These are phyloP conservation scores for Tribolium castaneum DNA, from an alignment of 1,140 invertebrate genomes.

Conservation along the genomic window DNA sequence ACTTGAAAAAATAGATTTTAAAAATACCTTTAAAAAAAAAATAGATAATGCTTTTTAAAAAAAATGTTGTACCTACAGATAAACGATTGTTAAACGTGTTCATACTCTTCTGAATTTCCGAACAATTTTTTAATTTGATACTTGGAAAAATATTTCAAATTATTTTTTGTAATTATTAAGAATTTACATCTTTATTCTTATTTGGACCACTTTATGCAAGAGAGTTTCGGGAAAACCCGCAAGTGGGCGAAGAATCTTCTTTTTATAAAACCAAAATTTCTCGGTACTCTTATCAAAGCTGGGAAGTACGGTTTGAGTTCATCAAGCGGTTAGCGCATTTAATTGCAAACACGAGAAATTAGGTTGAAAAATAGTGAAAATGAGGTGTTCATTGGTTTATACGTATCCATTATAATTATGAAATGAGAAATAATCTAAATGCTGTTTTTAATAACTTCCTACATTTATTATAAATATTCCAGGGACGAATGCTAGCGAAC, in stretches of 20 bases:
- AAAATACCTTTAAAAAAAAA: too few species aligned
- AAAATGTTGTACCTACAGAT: too few species aligned
- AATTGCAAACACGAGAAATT: not conserved
- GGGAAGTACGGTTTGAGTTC: not conserved
- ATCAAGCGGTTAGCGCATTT: not conserved
- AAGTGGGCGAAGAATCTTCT: not conserved
- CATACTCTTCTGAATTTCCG: too few species aligned
- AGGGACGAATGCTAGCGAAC: not conserved
- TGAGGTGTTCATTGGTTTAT: not conserved
- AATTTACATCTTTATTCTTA: too few species aligned
- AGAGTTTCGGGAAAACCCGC: not conserved
- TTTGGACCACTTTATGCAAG: too few species aligned
- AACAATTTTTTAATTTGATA: too few species aligned
- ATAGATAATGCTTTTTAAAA: too few species aligned
- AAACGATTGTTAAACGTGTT: too few species aligned
- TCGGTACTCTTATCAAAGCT: not conserved
- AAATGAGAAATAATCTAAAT: not conserved
- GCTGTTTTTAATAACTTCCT: constrained; percentile 27
- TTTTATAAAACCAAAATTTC: not conserved
- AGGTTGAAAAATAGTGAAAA: not conserved
- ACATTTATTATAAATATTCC: constrained; percentile 11
- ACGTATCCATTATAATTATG: not conserved
- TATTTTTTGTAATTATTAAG: too few species aligned
- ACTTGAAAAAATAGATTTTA: too few species aligned
- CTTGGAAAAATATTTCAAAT: too few species aligned